Percentiles rank a stretch among this genome's conserved stretches.
These are phyloP conservation scores for Falcaria lacertinaria DNA, from an alignment of 2,888 invertebrate species.

Conservation along the genomic window DNA sequence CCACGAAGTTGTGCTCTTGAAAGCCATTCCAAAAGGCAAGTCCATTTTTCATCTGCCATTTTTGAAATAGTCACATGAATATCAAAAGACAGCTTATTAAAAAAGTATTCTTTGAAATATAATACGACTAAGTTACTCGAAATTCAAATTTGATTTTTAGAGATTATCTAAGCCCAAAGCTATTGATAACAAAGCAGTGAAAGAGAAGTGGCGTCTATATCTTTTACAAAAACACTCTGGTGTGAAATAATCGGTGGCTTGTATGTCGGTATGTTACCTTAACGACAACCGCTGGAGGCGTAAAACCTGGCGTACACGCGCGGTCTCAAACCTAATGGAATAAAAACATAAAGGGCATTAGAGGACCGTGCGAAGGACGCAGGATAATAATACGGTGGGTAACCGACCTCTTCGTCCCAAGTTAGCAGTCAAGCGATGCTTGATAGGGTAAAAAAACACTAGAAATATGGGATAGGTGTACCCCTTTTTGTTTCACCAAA, in stretches of 20 bases:
- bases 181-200: neutral
- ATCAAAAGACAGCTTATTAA: no score
- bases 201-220: neutral
- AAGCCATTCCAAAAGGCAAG: no score
- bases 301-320: conserved; percentile 38
- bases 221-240: conserved; percentile 11
- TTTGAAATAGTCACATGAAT: no score
- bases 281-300: conserved; percentile 34
- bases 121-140: no score
- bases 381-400: conserved; percentile 38
- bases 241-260: conserved; percentile 30
- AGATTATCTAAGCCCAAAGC: neutral
- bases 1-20: no score
- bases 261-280: conserved; percentile 42
- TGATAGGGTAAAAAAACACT: conserved; percentile 29
- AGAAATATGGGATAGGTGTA: conserved; percentile 22
- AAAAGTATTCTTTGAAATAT: no score
- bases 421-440: conserved; percentile 29
- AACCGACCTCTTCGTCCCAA: conserved; percentile 28
- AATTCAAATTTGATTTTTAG: no score
- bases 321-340: conserved; percentile 56
- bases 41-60: no score
- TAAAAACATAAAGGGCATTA: conserved; percentile 66
- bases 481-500: conserved; percentile 23
- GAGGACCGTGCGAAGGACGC: conserved; percentile 37